Evolutionary conservation across 2,888 invertebrate genomes (phyloP), one percentile per base, ranked within the genome.

Genomic region (Dryadula phaetusa): DNA sequence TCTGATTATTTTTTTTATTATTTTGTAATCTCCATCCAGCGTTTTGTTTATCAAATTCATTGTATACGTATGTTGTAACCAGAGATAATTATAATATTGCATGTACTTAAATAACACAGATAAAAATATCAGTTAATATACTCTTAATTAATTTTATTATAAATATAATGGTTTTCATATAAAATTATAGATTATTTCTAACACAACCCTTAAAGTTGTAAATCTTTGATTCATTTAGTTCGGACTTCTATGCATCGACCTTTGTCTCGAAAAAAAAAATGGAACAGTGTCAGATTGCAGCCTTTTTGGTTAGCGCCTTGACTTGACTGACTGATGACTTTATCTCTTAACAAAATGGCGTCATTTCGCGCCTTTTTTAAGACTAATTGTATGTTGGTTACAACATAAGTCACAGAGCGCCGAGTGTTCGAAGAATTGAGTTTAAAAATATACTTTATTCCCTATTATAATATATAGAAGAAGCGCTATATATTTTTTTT

Each of bases 331-430:
- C 61, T n/a, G n/a, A 66, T 72, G 66, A 71, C 71, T 72, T 67
- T 70, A 70, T 69, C 62, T 74, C 72, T 78, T 75, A 76, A 69
- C 74, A 72, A 74, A 56, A 75, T 69, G 74, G 71, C 77, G 78
- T 74, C 80, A 76, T 78, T 77, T 76, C 72, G 74, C 74, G 76
- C 77, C 78, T 74, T 77, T 77, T 37, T 40, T 20, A 8, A 75
- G 14, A 47, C 22, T n/a, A 28, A 28, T 7, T 28, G 28, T n/a
- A 12, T 22, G 14, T 47, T 47, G 46, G 22, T 16, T 16, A 42
- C 6, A 42, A 37, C 37, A 37, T 37, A 37, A 37, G 37, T 37
- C 37, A 37, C 37, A 3, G 37, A 37, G 37, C 12, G 37, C 12
- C 12, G 6, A 3, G 37, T 37, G 10, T 12, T 37, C 12, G 37